Evolutionary conservation across 64 coral and sea anemone genomes (phyloP), one percentile per base, ranked within the genome.

Genomic region (Montipora foliosa): DNA sequence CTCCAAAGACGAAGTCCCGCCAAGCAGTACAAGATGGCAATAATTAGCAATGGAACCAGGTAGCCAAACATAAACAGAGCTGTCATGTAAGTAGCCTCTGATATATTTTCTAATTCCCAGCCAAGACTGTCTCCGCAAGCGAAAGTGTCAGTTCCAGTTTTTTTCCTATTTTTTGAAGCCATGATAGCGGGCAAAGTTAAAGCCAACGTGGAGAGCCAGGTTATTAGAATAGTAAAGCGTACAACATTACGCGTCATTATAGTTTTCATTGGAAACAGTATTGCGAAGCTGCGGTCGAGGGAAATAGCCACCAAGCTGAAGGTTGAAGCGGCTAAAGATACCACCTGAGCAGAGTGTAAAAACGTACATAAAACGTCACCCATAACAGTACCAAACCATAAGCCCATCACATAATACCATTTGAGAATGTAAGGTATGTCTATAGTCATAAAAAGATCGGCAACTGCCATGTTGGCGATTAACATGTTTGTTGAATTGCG

Each of bases 371-470:
- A 19, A 9, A 90, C 47, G 58, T 61, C 47, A 1, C 93, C 93
- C 59, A 95, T 87, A 20, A 82, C 76, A 13, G 82, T 78, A 3
- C 93, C 93, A 76, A 95, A 95, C 93, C 93, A 95, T 0, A 17
- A 17, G n/a, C 85, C 4, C 1, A 3, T 8, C 4, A 95, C 80
- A 82, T 77, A 90, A 10, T 71, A 37, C 87, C 87, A 95, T 68
- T 95, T 95, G 6, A 95, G 46, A 15, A 95, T 81, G n/a, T 95
- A 95, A 6, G 93, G 93, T 5, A 95, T 77, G 55, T 95, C 93
- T 14, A 95, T 49, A 61, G 87, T 85, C 47, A 95, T 90, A 14
- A 85, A 64, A 11, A 95, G 93, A 69, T 95, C 93, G 1, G 93
- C 93, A 17, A 95, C 3, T 8, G 93, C 87, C 93, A 95, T 95